phyloP scores from a whole-genome alignment of 2,888 invertebrate genomes.

The Acanthosepion esculentum region DNA sequence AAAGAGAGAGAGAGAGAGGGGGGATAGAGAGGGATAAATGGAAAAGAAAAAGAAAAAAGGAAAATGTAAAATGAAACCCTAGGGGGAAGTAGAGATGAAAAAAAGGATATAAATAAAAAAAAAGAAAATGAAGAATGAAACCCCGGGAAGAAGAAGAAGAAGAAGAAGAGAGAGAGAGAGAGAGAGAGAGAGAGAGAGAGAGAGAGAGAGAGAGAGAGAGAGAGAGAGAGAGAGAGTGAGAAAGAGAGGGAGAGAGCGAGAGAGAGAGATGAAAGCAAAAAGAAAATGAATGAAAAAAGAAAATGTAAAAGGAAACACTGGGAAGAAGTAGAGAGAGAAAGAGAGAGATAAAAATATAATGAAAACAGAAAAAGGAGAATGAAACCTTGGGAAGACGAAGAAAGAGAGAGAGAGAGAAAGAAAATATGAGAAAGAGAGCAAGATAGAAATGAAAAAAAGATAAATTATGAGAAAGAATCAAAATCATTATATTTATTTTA shows the following conservation, averaged over 20 bases:
- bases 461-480: too few species aligned
- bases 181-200: neutral
- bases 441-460: too few species aligned
- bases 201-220: neutral
- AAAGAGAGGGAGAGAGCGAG: neutral
- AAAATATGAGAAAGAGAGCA: too few species aligned
- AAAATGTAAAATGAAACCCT: neutral
- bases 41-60: neutral
- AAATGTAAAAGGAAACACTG: too few species aligned
- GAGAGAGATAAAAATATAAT: neutral
- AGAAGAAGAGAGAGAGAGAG: neutral
- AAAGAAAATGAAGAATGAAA: too few species aligned
- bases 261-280: neutral
- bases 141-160: neutral
- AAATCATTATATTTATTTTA: too few species aligned
- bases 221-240: neutral
- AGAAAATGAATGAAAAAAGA: neutral
- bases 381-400: neutral
- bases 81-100: too few species aligned
- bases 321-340: neutral
- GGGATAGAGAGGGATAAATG: neutral
- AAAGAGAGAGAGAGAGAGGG: neutral
- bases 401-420: neutral
- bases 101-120: too few species aligned
- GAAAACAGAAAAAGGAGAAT: too few species aligned